Percentiles rank a stretch among this genome's conserved stretches.
Evolutionary conservation across 2,113 vertebrate genomes (phyloP).

Genomic region (Vidua chalybeata): DNA sequence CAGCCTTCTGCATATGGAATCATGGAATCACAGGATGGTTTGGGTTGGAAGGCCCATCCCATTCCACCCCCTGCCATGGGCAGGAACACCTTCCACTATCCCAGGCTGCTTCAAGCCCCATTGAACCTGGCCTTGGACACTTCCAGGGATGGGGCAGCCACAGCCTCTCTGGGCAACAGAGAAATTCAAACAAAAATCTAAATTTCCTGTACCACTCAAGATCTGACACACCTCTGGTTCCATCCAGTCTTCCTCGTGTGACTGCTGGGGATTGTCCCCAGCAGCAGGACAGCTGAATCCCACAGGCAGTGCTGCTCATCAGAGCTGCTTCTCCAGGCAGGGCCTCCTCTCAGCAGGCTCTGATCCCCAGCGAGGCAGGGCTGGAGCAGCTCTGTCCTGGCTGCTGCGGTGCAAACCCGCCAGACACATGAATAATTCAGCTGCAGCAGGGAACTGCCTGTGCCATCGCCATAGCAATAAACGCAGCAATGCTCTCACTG

Average conservation of each 20-base stretch:
- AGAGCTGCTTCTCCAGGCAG: accelerated
- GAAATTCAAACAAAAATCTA: neutral
- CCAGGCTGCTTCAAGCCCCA: neutral
- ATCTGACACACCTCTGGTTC: accelerated
- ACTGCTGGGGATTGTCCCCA: neutral
- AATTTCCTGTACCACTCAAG: neutral
- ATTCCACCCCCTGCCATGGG: neutral
- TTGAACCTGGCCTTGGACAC: accelerated
- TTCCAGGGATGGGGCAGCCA: neutral
- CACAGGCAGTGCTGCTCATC: accelerated
- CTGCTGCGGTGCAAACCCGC: neutral
- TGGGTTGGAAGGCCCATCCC: neutral
- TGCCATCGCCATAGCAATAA: neutral
- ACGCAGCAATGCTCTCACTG: neutral
- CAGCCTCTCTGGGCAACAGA: neutral
- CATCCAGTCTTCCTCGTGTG: neutral
- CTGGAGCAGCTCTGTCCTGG: neutral
- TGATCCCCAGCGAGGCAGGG: accelerated
- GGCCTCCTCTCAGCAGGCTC: neutral
- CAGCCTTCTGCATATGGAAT: accelerated
- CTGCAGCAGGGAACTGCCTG: neutral
- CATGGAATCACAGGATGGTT: neutral
- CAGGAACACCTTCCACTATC: neutral
- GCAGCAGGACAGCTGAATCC: accelerated
- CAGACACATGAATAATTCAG: neutral